Conservation (phyloP, 1,140 invertebrate genomes). For the Aplysia californica region DNA sequence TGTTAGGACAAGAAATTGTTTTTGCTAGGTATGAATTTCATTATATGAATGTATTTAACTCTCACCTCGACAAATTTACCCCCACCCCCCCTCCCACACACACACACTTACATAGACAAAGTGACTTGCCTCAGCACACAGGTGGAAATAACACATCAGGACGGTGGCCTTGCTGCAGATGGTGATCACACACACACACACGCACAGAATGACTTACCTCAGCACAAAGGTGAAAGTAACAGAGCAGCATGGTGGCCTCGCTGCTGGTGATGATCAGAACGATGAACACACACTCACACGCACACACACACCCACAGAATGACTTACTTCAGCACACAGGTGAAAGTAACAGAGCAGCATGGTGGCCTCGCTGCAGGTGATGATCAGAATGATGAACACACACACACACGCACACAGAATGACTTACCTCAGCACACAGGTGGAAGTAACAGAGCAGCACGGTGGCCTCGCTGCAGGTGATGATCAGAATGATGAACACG, state of each 20-base stretch:
- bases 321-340: conserved; percentile 94
- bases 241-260: conserved; percentile 96
- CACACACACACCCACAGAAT: no score
- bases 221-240: conserved; percentile 99
- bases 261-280: conserved; percentile 98
- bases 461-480: conserved; percentile 98
- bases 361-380: conserved; percentile 98
- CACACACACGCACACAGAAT: no score
- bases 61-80: no score
- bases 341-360: conserved; percentile 99
- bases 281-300: no score
- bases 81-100: no score
- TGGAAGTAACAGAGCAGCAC: conserved; percentile 99
- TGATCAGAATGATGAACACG: conserved; percentile 96
- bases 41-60: no score
- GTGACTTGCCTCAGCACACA: conserved; percentile 93
- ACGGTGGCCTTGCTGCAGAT: conserved; percentile 99
- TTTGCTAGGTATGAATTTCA: no score
- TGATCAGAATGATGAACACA: conserved; percentile 97
- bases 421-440: conserved; percentile 94
- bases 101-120: no score
- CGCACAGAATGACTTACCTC: conserved; percentile 88
- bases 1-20: neutral
- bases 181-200: no score
- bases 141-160: conserved; percentile 97